Conservation (phyloP, 2,113 vertebrate species). For the Barnardius zonarius region DNA sequence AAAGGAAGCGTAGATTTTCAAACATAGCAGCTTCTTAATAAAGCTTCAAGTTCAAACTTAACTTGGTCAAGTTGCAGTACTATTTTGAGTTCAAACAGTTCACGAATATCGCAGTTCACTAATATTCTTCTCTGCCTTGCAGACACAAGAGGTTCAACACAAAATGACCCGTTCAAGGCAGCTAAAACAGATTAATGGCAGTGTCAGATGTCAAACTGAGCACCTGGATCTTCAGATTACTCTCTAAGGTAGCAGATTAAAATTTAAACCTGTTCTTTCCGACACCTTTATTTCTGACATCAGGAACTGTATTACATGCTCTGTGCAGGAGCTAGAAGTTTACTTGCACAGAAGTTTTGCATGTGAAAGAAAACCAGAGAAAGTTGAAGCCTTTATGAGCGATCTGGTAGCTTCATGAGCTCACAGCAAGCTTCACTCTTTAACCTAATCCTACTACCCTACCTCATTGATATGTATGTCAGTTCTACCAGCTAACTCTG, state of each 20-base stretch:
- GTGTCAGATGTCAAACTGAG: background rate
- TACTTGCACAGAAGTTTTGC: background rate
- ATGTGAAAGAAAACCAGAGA: background rate
- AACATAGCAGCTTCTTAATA: background rate
- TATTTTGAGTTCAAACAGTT: background rate
- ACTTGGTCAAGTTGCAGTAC: background rate
- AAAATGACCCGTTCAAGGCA: background rate
- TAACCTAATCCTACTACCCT: background rate
- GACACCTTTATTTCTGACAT: background rate
- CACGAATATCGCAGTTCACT: background rate
- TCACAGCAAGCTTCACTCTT: background rate
- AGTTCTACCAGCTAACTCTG: background rate
- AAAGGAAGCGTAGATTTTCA: background rate
- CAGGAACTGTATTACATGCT: background rate
- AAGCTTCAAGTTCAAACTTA: background rate
- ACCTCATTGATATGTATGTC: accelerated
- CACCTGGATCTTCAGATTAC: background rate
- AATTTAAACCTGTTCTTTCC: background rate
- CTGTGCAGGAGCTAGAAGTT: background rate
- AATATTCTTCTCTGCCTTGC: background rate
- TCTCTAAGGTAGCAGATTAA: background rate
- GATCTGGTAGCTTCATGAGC: background rate
- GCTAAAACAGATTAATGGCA: background rate
- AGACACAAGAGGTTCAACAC: background rate
- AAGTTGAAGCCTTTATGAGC: background rate